A percentile compares a stretch with the other conserved stretches of the same genome.
Conservation (phyloP, 2,113 vertebrate genomes). For the Zosterops borbonicus region DNA sequence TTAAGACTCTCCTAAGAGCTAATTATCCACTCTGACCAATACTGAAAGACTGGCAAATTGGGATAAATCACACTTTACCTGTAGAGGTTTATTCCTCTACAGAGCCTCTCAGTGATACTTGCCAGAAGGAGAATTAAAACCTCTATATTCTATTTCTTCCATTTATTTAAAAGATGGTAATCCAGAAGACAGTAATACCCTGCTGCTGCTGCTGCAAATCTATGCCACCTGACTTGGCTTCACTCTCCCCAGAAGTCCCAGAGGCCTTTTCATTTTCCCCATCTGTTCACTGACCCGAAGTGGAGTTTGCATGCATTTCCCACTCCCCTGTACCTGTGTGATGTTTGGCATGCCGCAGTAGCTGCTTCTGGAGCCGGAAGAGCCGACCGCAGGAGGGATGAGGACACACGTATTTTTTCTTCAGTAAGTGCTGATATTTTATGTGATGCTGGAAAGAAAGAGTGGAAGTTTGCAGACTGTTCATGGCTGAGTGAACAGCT, state of each 20-base stretch:
- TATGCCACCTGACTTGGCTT: background rate
- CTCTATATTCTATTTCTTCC: background rate
- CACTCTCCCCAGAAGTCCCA: background rate
- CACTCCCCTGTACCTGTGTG: conserved; percentile 84
- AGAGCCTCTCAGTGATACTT: background rate
- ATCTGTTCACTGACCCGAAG: background rate
- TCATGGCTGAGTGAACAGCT: background rate
- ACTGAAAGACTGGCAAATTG: background rate
- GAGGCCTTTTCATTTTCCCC: background rate
- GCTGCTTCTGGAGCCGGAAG: conserved; percentile 97
- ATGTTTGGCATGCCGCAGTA: conserved; percentile 95
- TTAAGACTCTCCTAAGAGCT: background rate
- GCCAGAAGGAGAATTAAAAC: background rate
- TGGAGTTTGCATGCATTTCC: background rate
- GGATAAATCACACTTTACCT: background rate
- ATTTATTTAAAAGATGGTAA: background rate
- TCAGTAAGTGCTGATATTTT: conserved; percentile 97
- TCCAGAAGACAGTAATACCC: background rate
- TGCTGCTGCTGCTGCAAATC: background rate
- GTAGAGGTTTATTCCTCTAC: background rate
- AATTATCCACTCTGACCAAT: background rate
- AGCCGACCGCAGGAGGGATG: conserved; percentile 95
- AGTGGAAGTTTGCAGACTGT: background rate
- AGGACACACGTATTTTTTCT: conserved; percentile 98
- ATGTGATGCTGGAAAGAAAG: conserved; percentile 88